Evolutionary conservation across 1,140 invertebrate genomes (phyloP), one percentile per base, ranked within the genome.

Genomic region (Dufourea novaeangliae): DNA sequence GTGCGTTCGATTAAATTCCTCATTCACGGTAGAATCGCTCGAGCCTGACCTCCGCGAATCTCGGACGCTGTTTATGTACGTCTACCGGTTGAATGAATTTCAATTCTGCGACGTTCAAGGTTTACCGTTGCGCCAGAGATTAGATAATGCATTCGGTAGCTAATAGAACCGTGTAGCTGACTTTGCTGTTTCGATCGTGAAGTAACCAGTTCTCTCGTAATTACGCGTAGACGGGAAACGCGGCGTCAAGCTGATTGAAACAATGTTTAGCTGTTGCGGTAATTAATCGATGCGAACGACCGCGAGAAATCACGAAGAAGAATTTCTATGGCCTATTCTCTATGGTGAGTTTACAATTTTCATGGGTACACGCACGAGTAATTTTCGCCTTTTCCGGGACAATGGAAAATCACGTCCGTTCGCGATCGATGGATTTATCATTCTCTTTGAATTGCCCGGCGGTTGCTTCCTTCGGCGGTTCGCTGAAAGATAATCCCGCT

Each of bases 401-500:
- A 54, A 71, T 46, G 14, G 69, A 61, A n/a, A 32, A 64, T 56
- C 39, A 34, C 22, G 39, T 22, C 61, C 34, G 56, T 14, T 44
- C 27, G 29, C n/a, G 37, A 12, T 46, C 37, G 56, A 17, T 17
- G 66, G n/a, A 81, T 81, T 77, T 52, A 64, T 81, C 79, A 76
- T 52, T 41, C 27, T 20, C 50, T 37, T 25, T 63, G 20, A 57
- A 80, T 66, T 41, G 27, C n/a, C n/a, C 44, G 6, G 6, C 10
- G 14, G 44, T 32, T 52, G 27, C 41, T 59, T 80, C 52, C 52
- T 52, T 46, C 37, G 74, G 54, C 46, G 46, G 50, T 70, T 81
- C 61, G 80, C 46, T 67, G 73, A 77, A 82, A 82, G 80, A 46
- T 72, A 82, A 82, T 82, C 54, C 67, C 46, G 61, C 73, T 71